Percentiles rank a stretch among this genome's conserved stretches.
phyloP scores from a whole-genome alignment of 2,113 vertebrate species.

The Amazona vittata region DNA sequence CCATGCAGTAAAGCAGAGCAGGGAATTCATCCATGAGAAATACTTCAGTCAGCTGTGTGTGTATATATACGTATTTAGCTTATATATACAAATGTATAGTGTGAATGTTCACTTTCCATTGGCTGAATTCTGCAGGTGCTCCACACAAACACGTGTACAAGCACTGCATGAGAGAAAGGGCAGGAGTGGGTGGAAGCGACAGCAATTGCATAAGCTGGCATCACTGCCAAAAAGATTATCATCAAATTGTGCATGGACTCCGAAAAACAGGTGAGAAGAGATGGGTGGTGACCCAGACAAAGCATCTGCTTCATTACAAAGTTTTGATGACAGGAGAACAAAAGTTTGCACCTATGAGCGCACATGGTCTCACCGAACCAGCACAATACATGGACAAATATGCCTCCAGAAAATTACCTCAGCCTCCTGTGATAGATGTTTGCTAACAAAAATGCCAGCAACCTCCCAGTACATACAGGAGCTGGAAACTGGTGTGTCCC shows the following conservation, averaged over 20 bases:
- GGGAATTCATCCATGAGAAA: not conserved
- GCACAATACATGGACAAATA: not conserved
- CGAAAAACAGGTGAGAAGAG: slow-evolving; percentile 28
- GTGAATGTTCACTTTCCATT: not conserved
- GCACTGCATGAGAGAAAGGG: not conserved
- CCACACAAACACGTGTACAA: not conserved
- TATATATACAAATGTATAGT: not conserved
- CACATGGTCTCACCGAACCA: not conserved
- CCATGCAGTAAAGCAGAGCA: not conserved
- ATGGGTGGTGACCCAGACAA: slow-evolving; percentile 12
- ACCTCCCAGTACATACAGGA: rapidly evolving
- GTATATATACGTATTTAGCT: not conserved
- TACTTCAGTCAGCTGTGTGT: not conserved
- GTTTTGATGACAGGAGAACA: not conserved
- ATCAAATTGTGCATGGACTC: not conserved
- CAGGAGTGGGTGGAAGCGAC: slow-evolving; percentile 18
- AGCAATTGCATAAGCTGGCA: slow-evolving; percentile 6
- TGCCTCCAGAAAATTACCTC: not conserved
- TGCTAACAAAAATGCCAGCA: not conserved
- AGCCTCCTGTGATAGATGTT: not conserved
- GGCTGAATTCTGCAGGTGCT: not conserved
- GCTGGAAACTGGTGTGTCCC: not conserved
- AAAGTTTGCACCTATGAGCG: not conserved
- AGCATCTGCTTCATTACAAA: not conserved
- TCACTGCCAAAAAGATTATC: slow-evolving; percentile 18